Evolutionary conservation across 1,140 invertebrate genomes (phyloP), one percentile per base, ranked within the genome.

Genomic region (Calephelis virginiensis): DNA sequence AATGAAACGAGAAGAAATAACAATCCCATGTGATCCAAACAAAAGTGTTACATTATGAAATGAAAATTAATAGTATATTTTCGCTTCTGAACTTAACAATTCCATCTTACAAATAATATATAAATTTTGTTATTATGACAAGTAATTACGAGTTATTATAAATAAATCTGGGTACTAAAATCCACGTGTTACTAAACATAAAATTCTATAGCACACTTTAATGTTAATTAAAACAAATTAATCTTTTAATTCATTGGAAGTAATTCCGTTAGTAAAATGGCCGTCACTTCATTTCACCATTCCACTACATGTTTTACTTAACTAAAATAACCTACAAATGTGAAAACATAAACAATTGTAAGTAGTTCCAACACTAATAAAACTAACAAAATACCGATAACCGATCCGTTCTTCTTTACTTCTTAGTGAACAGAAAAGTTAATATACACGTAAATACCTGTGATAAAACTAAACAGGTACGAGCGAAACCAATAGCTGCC

Each of bases 1-100:
- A 38, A 56, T 28, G 50, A 56, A 28, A 56, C 50, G 14, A 56
- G 50, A 56, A 56, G 14, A 85, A 85, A 90, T 79, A 86, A 87
- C 81, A 85, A 86, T 83, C 85, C 82, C 77, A 67, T 80, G 74
- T 76, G 69, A 80, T 73, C 78, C 74, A 77, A 82, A 88, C 78
- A 80, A 78, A 69, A 78, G 75, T 28, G 53, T 56, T 37, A 56
- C 53, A 56, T 56, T 14, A 56, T 28, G 1, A 11, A 12, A 56
- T 38, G 53, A 37, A 56, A 56, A 37, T 37, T 56, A 56, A 56
- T 37, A 56, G 14, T 56, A 56, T 56, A 56, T 56, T 56, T 56
- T 56, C 53, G 53, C 53, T 56, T 56, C 53, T 56, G 12, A 56
- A 37, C 17, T 56, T 28, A 56, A 56, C 11, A 37, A 38, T 28